Percentiles rank a stretch among this genome's conserved stretches.
phyloP scores from a whole-genome alignment of 1,140 invertebrate genomes.

The Drosophila dunni region DNA sequence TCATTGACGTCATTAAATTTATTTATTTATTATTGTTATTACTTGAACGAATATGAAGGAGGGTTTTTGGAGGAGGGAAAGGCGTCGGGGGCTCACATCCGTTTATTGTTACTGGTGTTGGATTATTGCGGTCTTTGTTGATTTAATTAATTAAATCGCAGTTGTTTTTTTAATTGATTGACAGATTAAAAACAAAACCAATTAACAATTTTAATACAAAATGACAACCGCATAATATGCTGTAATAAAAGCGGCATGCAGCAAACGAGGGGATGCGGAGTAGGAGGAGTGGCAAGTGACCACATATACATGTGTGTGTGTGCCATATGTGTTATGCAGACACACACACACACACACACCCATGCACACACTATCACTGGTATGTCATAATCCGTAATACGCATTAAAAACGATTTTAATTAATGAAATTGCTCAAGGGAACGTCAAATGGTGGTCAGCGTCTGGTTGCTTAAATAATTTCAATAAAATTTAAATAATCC shows the following conservation, averaged over 20 bases:
- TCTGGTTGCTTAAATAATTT: conserved; percentile 25
- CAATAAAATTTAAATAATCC: conserved; percentile 17
- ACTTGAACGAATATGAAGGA: conserved; percentile 3
- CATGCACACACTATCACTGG: conserved; percentile 25
- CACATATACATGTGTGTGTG: conserved; percentile 29
- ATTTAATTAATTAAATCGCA: conserved; percentile 84
- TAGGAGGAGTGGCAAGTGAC: conserved; percentile 2
- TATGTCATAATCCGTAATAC: conserved; percentile 78
- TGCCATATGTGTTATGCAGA: conserved; percentile 29
- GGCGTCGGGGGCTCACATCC: conserved; percentile 31
- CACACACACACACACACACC: conserved; percentile 44
- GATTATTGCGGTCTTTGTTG: conserved; percentile 80
- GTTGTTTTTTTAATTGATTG: conserved; percentile 84
- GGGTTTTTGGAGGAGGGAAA: not conserved
- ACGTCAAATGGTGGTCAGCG: conserved; percentile 19
- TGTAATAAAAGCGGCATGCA: conserved; percentile 66
- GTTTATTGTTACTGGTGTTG: conserved; percentile 72
- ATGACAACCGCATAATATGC: conserved; percentile 75
- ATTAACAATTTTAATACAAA: conserved; percentile 84
- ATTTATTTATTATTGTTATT: conserved; percentile 50
- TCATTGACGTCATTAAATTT: conserved; percentile 60
- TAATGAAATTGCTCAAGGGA: conserved; percentile 72
- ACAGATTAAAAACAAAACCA: conserved; percentile 84
- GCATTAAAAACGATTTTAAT: conserved; percentile 82
- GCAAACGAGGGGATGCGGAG: not conserved